Evolutionary conservation across 2,797 vertebrate genomes (phyloP).

Genomic region (Tachyglossus aculeatus): DNA sequence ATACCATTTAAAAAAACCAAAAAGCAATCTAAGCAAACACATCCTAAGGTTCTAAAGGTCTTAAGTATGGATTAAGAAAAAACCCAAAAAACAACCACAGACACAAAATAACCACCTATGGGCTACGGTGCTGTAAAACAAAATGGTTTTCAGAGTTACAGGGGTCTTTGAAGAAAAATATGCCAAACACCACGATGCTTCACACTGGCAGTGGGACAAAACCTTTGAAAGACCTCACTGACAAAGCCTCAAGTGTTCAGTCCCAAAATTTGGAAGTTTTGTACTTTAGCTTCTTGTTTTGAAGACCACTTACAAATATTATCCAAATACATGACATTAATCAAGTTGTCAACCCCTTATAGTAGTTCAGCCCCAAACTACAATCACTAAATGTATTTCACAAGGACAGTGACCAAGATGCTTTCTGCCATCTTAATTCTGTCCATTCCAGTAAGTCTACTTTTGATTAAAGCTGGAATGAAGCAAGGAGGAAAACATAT

Average conservation of each 20-base stretch:
- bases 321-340: slow-evolving; percentile 1
- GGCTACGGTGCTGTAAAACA: too few species aligned
- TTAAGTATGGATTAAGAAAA: neutral
- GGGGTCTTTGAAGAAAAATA: neutral
- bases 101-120: slow-evolving; percentile 14
- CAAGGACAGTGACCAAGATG: slow-evolving; percentile 19
- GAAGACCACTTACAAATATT: neutral
- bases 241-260: neutral
- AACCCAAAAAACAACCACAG: neutral
- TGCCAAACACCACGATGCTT: neutral
- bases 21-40: too few species aligned
- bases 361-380: slow-evolving; percentile 30
- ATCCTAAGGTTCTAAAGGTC: neutral
- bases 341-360: slow-evolving; percentile 12
- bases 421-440: slow-evolving; percentile 25
- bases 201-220: neutral
- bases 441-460: slow-evolving; percentile 38
- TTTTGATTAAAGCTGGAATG: slow-evolving; percentile 41
- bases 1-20: too few species aligned
- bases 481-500: neutral
- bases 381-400: slow-evolving; percentile 21
- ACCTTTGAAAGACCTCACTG: neutral
- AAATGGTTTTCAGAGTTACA: slow-evolving; percentile 14
- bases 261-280: slow-evolving; percentile 2
- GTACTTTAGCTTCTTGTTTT: slow-evolving; percentile 22